Base-by-base conservation (phyloP, 2,888 invertebrate species). In the Mythimna vitellina region DNA sequence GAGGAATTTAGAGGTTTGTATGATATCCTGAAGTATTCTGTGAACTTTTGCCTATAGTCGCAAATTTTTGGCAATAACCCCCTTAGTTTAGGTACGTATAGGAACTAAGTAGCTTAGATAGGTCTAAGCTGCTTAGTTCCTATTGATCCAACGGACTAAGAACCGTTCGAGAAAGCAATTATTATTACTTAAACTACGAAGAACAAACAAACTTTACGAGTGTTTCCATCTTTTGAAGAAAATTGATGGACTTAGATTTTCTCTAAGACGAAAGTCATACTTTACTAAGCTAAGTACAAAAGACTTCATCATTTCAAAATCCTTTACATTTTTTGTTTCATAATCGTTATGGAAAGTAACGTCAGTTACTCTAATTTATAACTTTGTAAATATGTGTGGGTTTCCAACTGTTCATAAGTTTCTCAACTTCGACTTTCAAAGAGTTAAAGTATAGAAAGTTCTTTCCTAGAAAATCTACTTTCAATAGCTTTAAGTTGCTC, bases 401-500 rank as follows among this genome's bases (percentile, higher is more conserved):
- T 32, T 63, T 9, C 17, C 35, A 72, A 77, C 73, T 78, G 82
- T 81, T 77, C 25, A 35, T 46, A 61, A 32, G 10, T 62, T 38
- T 53, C 51, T 3, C 25, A 29, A 54, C 56, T 63, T 60, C 20
- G 10, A 61, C 51, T 62, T 65, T 46, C 67, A 73, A 65, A 54
- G 49, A 46, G 38, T 9, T 51, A 12, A 38, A 54, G 22, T 60
- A 32, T 10, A 29, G 65, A 81, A 53, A 78, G 56, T 60, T 53
- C 1, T 69, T 80, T 80, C 80, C 8, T 56, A 81, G 78, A 69
- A 81, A 66, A 56, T 12, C 20, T 38, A 60, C 82, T 78, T 81
- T 66, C 65, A 53, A 67, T 35, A 22, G 38, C 29, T 46, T 35
- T 38, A 35, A 42, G 29, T 54, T 42, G 12, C 51, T n/a, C n/a